Evolutionary conservation across 2,113 vertebrate species (phyloP).

Genomic region (Andinoacara biseriatus): DNA sequence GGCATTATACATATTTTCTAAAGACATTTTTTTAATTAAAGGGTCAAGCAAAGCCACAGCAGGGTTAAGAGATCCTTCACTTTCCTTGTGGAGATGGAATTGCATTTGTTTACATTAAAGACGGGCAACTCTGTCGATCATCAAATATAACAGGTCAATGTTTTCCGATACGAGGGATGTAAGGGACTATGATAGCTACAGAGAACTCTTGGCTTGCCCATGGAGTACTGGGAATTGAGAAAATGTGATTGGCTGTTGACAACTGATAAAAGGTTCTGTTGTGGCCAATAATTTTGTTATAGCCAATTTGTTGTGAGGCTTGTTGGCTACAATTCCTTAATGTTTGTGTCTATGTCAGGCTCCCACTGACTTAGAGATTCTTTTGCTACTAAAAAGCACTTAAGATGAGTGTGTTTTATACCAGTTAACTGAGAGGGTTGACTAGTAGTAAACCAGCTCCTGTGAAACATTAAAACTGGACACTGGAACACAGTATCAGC

Average conservation of each 20-base stretch:
- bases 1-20: not conserved
- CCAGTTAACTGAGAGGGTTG: not conserved
- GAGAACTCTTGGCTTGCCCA: not conserved
- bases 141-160: not conserved
- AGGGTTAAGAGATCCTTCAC: not conserved
- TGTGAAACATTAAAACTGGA: constrained; percentile 27
- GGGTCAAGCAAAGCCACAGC: not conserved
- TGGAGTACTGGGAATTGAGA: not conserved
- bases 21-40: not conserved
- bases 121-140: not conserved
- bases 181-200: not conserved
- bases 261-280: constrained; percentile 1
- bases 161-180: not conserved
- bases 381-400: not conserved
- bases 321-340: not conserved
- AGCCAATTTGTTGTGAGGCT: not conserved
- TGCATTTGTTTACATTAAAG: not conserved
- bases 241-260: constrained; percentile 3
- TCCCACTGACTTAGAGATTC: not conserved
- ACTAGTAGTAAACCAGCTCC: not conserved
- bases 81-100: not conserved
- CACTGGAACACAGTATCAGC: not conserved
- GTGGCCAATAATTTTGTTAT: not conserved
- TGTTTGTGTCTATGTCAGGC: not conserved
- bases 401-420: not conserved